Percentiles rank a stretch among this genome's conserved stretches.
Evolutionary conservation across 1,140 invertebrate species (phyloP).

Genomic region (Atopsyche davidsoni): DNA sequence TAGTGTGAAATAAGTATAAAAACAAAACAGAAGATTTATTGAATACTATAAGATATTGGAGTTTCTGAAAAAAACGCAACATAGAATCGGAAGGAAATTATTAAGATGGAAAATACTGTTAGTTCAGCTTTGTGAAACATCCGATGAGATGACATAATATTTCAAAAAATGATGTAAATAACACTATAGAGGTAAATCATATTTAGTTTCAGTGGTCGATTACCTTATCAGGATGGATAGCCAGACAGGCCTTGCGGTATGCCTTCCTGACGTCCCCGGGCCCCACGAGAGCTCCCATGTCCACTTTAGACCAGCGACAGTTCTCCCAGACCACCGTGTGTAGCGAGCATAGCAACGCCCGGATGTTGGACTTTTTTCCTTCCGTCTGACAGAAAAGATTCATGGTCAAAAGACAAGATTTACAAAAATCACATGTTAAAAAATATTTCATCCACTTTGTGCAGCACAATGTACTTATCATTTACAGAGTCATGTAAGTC

Average conservation of each 20-base stretch:
- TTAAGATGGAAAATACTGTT: no score
- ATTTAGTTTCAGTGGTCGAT: conserved; percentile 11
- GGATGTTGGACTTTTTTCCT: conserved; percentile 94
- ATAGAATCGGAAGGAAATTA: no score
- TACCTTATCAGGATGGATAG: conserved; percentile 98
- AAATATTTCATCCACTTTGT: no score
- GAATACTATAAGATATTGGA: no score
- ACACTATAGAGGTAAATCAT: neutral
- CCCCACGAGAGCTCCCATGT: conserved; percentile 91
- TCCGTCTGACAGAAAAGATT: conserved; percentile 60
- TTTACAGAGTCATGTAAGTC: no score
- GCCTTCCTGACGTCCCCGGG: conserved; percentile 91
- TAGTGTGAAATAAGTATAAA: no score
- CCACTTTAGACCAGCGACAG: conserved; percentile 84
- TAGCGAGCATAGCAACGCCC: conserved; percentile 89
- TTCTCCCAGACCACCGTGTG: conserved; percentile 93
- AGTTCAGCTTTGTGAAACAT: conserved; percentile 3
- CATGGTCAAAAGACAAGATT: neutral
- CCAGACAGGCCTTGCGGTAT: conserved; percentile 91
- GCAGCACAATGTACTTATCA: no score
- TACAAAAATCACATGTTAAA: neutral
- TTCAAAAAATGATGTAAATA: no score
- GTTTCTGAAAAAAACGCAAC: no score
- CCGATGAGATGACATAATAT: neutral
- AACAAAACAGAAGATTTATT: no score